A percentile compares a stretch with the other conserved stretches of the same genome.
These are phyloP conservation scores for Choristoneura fumiferana DNA, from an alignment of 1,140 invertebrate genomes.

Conservation along the genomic window DNA sequence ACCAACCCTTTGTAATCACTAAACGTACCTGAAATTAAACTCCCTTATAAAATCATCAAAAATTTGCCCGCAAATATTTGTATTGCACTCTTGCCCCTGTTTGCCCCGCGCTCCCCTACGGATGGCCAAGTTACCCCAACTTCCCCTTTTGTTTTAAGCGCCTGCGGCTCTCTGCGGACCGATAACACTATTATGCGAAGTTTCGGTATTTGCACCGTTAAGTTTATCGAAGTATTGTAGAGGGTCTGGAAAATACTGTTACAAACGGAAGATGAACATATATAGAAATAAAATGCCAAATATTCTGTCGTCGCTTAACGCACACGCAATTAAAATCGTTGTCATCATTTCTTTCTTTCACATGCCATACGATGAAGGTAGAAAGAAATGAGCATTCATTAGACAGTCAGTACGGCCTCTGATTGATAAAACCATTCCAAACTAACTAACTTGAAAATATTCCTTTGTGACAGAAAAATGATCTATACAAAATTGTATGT, in stretches of 20 bases:
- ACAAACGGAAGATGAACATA: too few species aligned
- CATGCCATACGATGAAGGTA: too few species aligned
- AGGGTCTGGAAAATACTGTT: neutral
- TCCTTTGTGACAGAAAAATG: too few species aligned
- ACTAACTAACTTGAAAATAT: too few species aligned
- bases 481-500: too few species aligned
- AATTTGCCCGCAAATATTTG: constrained; percentile 9
- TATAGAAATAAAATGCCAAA: too few species aligned
- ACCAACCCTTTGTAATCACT: neutral
- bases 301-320: too few species aligned
- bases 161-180: constrained; percentile 3
- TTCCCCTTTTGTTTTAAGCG: constrained; percentile 11
- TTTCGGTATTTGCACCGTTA: neutral
- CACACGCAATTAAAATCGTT: too few species aligned
- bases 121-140: neutral
- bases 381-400: too few species aligned
- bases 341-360: too few species aligned
- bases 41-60: constrained; percentile 12
- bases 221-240: neutral
- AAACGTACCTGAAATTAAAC: neutral
- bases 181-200: constrained; percentile 10
- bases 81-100: constrained; percentile 3
- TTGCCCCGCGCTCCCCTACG: constrained; percentile 3
- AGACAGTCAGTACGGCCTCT: too few species aligned
- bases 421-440: too few species aligned